Base-by-base conservation (phyloP, 1,140 invertebrate genomes). In the Ceratoteleas bidentatus region DNA sequence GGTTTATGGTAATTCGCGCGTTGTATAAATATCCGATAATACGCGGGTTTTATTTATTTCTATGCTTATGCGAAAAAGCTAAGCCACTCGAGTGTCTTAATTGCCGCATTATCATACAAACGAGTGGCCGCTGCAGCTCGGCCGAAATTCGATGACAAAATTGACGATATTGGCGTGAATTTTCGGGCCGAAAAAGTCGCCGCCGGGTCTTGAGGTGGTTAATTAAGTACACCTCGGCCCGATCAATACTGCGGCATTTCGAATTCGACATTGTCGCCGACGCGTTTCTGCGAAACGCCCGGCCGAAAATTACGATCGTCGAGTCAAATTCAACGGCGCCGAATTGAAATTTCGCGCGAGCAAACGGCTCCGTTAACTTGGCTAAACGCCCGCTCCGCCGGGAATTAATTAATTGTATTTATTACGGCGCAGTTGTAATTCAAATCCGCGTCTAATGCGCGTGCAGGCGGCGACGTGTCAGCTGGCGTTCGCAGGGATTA, bases 21-120 rank as follows among this genome's bases (percentile, higher is more conserved):
- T 47, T 50, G 64, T 78, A 78, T 64, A 77, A 77, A 83, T 75
- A 66, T 65, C 24, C 65, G 70, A 83, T 78, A 74, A 68, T 69
- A 62, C 53, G 64, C n/a, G 58, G 64, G 34, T 83, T 77, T 83
- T 77, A 83, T 82, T 77, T 68, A 73, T 83, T 74, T 69, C 66
- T 66, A 75, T 73, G 73, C 61, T 64, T 66, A 49, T 75, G 11
- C 57, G 60, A 75, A 83, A 79, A 79, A 75, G 45, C 65, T 70
- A 70, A 74, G 65, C 70, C 52, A 75, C 56, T 72, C 75, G 70
- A 61, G 61, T 87, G 77, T 85, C 84, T 88, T 86, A 87, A 88
- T 88, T 86, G 83, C 86, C 80, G 66, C 81, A 88, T 88, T 86
- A 86, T 78, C 85, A 87, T 88, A 85, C 79, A 87, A 88, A 87